A percentile compares a stretch with the other conserved stretches of the same genome.
These are phyloP conservation scores for Fragum fragum DNA, from an alignment of 2,888 invertebrate genomes.

Conservation along the genomic window DNA sequence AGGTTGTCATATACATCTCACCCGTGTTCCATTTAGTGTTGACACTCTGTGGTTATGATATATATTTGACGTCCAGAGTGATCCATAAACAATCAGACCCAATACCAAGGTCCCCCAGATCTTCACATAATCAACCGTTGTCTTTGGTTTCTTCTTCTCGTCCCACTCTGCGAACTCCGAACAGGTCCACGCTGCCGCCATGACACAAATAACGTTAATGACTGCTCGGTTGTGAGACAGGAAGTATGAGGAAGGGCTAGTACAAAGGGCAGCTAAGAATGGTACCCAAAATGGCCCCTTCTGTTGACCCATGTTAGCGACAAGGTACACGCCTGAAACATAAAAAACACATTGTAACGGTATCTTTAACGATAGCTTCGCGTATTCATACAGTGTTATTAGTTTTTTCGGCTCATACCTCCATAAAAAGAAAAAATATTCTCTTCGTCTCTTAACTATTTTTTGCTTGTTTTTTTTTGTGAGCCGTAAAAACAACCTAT, in stretches of 20 bases:
- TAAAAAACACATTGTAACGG: too few relatives aligned
- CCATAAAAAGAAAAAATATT: too few relatives aligned
- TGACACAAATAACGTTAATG: conserved; percentile 39
- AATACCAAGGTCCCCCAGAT: conserved; percentile 8
- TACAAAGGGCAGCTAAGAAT: conserved; percentile 91
- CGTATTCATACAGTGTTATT: too few relatives aligned
- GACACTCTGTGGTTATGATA: conserved; percentile 48
- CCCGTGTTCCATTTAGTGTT: conserved; percentile 47
- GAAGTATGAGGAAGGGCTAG: conserved; percentile 89
- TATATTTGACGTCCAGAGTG: conserved; percentile 54
- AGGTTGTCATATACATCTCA: too few relatives aligned
- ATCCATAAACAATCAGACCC: conserved; percentile 41
- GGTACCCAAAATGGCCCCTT: conserved; percentile 92
- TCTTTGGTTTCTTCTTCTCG: conserved; percentile 34
- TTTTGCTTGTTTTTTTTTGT: too few relatives aligned
- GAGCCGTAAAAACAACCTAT: too few relatives aligned
- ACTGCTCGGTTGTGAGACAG: conserved; percentile 47
- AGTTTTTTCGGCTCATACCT: too few relatives aligned
- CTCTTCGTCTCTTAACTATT: too few relatives aligned
- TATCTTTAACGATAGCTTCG: too few relatives aligned
- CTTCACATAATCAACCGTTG: conserved; percentile 37
- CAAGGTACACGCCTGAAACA: conserved; percentile 94
- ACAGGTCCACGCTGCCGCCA: conserved; percentile 47
- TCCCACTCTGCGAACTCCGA: conserved; percentile 52
- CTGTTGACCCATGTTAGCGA: conserved; percentile 96